phyloP scores from a whole-genome alignment of 2,113 vertebrate species.

The Fulmarus glacialis region DNA sequence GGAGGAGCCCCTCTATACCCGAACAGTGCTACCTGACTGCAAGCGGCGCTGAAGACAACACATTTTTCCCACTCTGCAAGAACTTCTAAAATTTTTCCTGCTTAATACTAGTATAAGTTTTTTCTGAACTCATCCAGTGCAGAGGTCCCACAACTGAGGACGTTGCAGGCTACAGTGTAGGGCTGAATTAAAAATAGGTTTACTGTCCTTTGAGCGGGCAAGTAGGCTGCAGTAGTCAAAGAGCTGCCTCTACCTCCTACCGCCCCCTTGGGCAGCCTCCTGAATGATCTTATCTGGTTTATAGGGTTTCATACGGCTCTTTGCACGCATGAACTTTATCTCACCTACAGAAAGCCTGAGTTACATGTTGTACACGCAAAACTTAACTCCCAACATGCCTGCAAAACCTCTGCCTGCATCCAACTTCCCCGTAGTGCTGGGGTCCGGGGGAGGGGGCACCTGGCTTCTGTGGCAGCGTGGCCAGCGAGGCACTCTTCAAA shows the following conservation, averaged over 20 bases:
- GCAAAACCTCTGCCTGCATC: not conserved
- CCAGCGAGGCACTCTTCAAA: not conserved
- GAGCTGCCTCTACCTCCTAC: not conserved
- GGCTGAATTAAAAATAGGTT: not conserved
- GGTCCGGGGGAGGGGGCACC: not conserved
- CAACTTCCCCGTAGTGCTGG: fast-evolving
- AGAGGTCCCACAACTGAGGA: not conserved
- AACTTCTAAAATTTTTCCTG: not conserved
- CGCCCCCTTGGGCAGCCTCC: not conserved
- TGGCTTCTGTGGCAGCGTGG: not conserved
- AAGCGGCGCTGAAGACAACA: not conserved
- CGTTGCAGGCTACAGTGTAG: not conserved
- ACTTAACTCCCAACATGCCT: not conserved
- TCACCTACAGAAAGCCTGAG: not conserved
- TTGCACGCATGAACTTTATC: not conserved
- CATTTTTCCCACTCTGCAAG: not conserved
- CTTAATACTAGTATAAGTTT: not conserved
- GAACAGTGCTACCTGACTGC: not conserved
- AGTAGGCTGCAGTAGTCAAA: not conserved
- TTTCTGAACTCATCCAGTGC: not conserved
- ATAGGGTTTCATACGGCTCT: not conserved
- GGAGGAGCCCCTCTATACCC: not conserved
- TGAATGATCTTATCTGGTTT: not conserved
- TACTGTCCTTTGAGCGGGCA: not conserved
- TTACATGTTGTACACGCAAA: not conserved